A percentile compares a stretch with the other conserved stretches of the same genome.
These are phyloP conservation scores for Gouania willdenowi DNA, from an alignment of 2,797 vertebrate genomes.

Conservation along the genomic window DNA sequence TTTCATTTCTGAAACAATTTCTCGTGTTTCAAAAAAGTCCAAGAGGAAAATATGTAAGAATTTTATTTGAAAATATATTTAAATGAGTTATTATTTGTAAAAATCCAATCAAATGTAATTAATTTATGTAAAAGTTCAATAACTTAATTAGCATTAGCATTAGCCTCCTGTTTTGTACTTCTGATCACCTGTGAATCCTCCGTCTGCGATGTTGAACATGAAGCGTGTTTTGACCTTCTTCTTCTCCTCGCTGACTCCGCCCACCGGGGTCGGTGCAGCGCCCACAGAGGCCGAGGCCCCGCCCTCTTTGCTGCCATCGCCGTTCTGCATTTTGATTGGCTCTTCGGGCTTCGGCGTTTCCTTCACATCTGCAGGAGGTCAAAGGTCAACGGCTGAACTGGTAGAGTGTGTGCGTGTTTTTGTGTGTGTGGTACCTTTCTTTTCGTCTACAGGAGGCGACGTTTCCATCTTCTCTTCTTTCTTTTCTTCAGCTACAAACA, in stretches of 20 bases:
- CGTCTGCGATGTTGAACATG: conserved; percentile 99
- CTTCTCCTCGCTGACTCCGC: conserved; percentile 80
- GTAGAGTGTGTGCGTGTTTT: no score
- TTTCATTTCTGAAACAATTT: no score
- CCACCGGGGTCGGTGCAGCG: not conserved
- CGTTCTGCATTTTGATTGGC: conserved; percentile 87
- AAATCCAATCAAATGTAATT: no score
- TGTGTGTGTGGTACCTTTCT: conserved; percentile 76
- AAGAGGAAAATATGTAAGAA: no score
- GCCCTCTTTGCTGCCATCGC: conserved; percentile 83
- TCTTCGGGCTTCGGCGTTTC: conserved; percentile 77
- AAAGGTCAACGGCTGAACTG: no score
- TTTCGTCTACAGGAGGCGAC: conserved; percentile 77
- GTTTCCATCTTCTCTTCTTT: conserved; percentile 74
- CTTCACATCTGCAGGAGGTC: conserved; percentile 60
- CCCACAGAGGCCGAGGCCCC: not conserved
- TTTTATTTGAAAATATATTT: no score
- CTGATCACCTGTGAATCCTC: conserved; percentile 99
- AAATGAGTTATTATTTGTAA: no score
- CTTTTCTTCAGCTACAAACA: conserved; percentile 58
- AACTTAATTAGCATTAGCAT: no score
- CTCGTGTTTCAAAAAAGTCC: no score
- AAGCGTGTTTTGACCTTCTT: conserved; percentile 92
- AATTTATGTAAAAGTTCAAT: no score
- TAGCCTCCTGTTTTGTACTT: no score